A percentile compares a stretch with the other conserved stretches of the same genome.
Evolutionary conservation across 2,888 invertebrate species (phyloP).

Genomic region (Athalia circularis): DNA sequence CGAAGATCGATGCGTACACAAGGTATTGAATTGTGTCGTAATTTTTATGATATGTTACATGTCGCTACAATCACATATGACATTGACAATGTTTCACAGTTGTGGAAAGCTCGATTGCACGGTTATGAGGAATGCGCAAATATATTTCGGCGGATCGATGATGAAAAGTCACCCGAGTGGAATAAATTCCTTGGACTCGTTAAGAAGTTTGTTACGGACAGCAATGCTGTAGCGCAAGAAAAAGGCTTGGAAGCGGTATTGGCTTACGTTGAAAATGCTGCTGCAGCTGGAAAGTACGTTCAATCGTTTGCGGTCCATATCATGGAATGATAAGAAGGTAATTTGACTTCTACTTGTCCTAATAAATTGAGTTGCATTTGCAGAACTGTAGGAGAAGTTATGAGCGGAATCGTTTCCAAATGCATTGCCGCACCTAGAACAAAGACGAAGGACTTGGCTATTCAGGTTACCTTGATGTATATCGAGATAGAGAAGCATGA

Average conservation of each 20-base stretch:
- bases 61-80: conserved; percentile 4
- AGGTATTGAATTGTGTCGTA: conserved; percentile 74
- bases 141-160: conserved; percentile 89
- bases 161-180: conserved; percentile 96
- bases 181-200: conserved; percentile 92
- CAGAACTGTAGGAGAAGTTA: conserved; percentile 90
- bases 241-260: conserved; percentile 95
- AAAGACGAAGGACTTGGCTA: conserved; percentile 92
- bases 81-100: conserved; percentile 69
- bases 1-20: conserved; percentile 95
- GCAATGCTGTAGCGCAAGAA: conserved; percentile 96
- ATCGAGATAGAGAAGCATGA: conserved; percentile 98
- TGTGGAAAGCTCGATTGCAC: conserved; percentile 96
- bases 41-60: conserved; percentile 11
- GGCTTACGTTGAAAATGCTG: conserved; percentile 94
- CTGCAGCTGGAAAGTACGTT: conserved; percentile 85
- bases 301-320: neutral
- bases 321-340: neutral
- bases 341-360: neutral
- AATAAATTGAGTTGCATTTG: conserved; percentile 46
- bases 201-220: conserved; percentile 95
- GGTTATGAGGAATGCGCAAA: conserved; percentile 97
- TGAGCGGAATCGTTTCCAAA: conserved; percentile 91
- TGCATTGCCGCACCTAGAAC: conserved; percentile 94
- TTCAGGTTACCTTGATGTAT: conserved; percentile 94